These are phyloP conservation scores for Spisula subtruncata DNA, from an alignment of 2,888 invertebrate genomes.

Conservation along the genomic window DNA sequence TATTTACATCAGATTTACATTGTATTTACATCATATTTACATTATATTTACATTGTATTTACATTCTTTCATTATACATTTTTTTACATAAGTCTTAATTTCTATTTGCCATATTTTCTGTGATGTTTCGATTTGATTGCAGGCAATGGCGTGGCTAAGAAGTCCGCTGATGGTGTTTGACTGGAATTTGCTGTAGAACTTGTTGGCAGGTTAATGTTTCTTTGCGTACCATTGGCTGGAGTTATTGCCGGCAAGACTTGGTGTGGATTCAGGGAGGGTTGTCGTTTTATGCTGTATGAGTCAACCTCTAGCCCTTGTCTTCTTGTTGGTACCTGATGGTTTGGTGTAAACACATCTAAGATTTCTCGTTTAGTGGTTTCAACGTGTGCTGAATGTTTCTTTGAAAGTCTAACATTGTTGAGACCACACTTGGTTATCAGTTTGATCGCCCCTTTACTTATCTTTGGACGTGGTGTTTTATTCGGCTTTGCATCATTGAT, in stretches of 20 bases:
- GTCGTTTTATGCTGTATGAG: background rate
- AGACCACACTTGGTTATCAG: background rate
- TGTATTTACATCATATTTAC: conserved; percentile 5
- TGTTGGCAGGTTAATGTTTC: background rate
- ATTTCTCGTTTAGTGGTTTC: background rate
- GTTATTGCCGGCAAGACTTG: background rate
- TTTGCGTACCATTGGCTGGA: background rate
- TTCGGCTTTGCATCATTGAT: background rate
- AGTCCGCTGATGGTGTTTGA: background rate
- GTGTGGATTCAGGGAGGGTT: background rate
- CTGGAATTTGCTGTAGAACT: background rate
- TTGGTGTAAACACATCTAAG: background rate
- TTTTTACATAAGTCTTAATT: no score
- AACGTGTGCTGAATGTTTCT: background rate
- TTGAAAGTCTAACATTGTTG: background rate
- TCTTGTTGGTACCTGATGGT: background rate
- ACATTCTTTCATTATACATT: background rate
- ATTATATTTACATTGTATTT: no score
- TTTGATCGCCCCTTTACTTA: background rate
- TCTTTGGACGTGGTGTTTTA: background rate
- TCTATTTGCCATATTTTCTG: background rate
- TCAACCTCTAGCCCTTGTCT: background rate
- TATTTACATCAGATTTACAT: no score
- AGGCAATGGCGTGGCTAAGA: background rate
- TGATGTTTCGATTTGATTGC: background rate